Evolutionary conservation across 2,888 invertebrate species (phyloP).

Genomic region (Polydesmus complanatus): DNA sequence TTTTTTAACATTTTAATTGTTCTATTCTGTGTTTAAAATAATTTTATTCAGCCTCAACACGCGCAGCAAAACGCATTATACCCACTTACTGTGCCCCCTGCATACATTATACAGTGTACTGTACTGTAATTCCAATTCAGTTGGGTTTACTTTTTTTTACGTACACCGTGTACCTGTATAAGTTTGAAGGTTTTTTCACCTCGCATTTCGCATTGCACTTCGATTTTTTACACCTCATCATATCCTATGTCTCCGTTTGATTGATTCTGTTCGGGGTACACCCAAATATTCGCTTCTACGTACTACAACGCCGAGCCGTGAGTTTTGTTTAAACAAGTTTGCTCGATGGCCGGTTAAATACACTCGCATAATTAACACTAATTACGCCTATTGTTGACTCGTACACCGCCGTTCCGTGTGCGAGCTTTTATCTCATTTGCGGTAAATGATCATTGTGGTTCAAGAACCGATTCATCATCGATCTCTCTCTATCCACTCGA

Average conservation of each 20-base stretch:
- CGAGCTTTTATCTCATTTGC: neutral
- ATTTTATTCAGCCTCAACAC: too few species aligned
- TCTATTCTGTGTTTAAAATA: too few species aligned
- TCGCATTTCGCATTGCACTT: neutral
- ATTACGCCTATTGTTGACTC: neutral
- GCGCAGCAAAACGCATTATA: too few species aligned
- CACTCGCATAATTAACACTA: neutral
- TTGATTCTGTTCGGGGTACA: neutral
- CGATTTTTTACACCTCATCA: neutral
- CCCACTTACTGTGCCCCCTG: too few species aligned
- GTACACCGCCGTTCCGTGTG: neutral
- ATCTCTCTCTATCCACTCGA: neutral
- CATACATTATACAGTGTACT: too few species aligned
- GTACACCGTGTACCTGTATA: neutral
- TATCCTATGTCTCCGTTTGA: neutral
- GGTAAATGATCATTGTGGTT: neutral
- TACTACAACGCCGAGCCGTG: neutral
- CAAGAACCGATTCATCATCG: neutral
- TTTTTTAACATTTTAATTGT: too few species aligned
- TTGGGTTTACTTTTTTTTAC: too few species aligned
- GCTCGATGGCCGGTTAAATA: neutral
- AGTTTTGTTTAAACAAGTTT: neutral
- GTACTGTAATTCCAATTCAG: too few species aligned
- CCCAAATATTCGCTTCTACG: neutral
- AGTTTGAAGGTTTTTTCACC: neutral